Conservation (phyloP, 2,113 vertebrate genomes). For the Raja brachyura region DNA sequence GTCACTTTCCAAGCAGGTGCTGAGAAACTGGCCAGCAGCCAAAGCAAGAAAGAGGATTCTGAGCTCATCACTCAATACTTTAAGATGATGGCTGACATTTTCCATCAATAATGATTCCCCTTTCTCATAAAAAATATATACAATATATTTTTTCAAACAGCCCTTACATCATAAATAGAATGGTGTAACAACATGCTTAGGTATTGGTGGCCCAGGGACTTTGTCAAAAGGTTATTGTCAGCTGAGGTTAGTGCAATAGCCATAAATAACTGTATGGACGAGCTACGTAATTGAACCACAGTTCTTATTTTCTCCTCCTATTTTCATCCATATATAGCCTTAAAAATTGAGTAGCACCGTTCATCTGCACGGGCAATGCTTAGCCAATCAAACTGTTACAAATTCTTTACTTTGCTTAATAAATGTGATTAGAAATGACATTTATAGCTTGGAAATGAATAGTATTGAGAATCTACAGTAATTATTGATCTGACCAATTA, state of each 20-base stretch:
- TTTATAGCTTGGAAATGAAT: neutral
- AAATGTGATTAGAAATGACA: neutral
- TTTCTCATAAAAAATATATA: neutral
- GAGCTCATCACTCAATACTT: conserved; percentile 81
- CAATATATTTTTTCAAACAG: neutral
- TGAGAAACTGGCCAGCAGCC: conserved; percentile 70
- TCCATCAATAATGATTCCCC: conserved; percentile 41
- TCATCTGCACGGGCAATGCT: neutral
- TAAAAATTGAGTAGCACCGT: neutral
- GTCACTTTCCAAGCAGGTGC: conserved; percentile 95
- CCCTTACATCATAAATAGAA: neutral
- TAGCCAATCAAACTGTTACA: neutral
- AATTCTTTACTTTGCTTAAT: neutral
- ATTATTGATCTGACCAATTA: neutral
- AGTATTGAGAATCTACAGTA: neutral
- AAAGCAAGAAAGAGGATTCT: conserved; percentile 75
- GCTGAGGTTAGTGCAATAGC: neutral
- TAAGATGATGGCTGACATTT: conserved; percentile 72
- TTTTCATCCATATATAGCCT: conserved; percentile 35
- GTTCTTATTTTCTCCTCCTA: conserved; percentile 1
- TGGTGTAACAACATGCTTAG: neutral
- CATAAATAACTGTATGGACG: conserved; percentile 15
- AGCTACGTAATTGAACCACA: neutral
- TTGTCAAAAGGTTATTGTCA: neutral
- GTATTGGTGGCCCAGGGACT: neutral